These are phyloP conservation scores for Odobenus rosmarus DNA, from an alignment of 2,113 vertebrate species.

Conservation along the genomic window DNA sequence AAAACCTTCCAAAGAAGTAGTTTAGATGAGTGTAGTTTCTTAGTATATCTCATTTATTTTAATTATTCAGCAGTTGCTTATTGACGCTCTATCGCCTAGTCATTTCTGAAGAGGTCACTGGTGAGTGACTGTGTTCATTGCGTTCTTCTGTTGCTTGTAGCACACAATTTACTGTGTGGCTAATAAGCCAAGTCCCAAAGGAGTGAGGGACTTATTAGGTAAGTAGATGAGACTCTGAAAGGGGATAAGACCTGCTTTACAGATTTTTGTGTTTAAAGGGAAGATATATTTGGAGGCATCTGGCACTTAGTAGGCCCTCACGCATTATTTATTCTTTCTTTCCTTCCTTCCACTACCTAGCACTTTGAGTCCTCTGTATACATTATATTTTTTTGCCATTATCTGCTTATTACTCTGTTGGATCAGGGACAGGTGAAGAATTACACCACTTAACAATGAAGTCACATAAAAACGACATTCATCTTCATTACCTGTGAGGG, in stretches of 20 bases:
- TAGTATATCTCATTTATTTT: background rate
- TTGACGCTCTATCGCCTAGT: background rate
- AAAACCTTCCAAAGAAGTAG: background rate
- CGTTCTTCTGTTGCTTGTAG: background rate
- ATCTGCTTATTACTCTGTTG: background rate
- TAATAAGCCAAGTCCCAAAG: background rate
- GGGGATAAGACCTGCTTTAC: background rate
- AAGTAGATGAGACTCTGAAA: background rate
- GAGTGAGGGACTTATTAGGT: background rate
- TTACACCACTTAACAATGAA: background rate
- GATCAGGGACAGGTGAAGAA: background rate
- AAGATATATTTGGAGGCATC: background rate
- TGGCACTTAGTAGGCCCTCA: background rate
- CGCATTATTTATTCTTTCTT: background rate
- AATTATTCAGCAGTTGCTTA: background rate
- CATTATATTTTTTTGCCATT: background rate
- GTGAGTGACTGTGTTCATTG: background rate
- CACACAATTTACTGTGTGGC: background rate
- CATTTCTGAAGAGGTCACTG: background rate
- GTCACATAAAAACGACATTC: background rate
- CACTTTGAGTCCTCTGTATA: background rate
- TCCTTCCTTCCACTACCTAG: background rate
- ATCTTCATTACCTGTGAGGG: background rate
- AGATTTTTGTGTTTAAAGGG: conserved; percentile 34
- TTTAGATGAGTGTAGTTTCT: background rate